Evolutionary conservation across 2,888 invertebrate genomes (phyloP), one percentile per base, ranked within the genome.

Genomic region (Apodemia mormo): DNA sequence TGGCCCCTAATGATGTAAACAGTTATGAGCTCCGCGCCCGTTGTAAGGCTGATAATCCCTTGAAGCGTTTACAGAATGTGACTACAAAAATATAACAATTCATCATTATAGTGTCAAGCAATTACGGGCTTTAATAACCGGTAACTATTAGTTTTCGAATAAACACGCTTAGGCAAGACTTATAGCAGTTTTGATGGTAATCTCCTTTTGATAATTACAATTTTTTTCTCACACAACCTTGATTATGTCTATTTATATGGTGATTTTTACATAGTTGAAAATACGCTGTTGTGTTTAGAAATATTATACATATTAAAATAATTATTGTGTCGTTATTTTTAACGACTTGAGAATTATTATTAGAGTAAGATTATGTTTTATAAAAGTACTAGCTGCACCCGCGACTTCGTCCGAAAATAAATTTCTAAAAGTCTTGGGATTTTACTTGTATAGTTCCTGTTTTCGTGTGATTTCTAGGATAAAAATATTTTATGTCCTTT

Each of bases 161-260:
- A 81, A 90, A 91, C 90, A 86, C 86, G 91, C 92, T 92, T 86
- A 81, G 61, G 83, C 86, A 86, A 88, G 88, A 88, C 88, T 88
- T 89, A 87, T 84, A 88, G 86, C 83, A 82, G 88, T 90, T 90
- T 85, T 81, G 92, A 93, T 92, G 91, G 88, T 89, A 88, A 92
- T 92, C 92, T 92, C 88, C 88, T 91, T 89, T 85, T 88, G 87
- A 91, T 92, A 92, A 91, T 93, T 89, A 92, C 90, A 81, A 88
- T 87, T 88, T 91, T 88, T 85, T 82, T 87, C 86, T 88, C 85
- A 82, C 85, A 87, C 87, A 87, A 92, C 90, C 91, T 90, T 89
- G 90, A 92, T 91, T 83, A 82, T 78, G 79, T 82, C 84, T 88
- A 87, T 92, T 92, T 90, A 88, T 92, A 87, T 80, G 86, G 85